phyloP scores from a whole-genome alignment of 2,888 invertebrate species.

The Cheilosia vulpina region DNA sequence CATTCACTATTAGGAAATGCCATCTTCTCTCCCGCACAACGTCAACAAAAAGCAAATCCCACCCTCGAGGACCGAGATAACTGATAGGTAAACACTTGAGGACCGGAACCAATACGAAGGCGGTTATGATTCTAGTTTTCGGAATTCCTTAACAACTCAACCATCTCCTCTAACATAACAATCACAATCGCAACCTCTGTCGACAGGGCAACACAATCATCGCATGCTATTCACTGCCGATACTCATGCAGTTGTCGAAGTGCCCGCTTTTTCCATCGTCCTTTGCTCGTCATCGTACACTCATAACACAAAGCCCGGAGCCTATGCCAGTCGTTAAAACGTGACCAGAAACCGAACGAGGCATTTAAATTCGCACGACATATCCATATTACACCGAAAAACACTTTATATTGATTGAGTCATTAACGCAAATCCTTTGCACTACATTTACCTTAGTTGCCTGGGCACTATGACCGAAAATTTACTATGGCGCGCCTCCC shows the following conservation, averaged over 20 bases:
- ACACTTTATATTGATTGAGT: slow-evolving; percentile 73
- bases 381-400: slow-evolving; percentile 62
- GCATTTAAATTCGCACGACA: slow-evolving; percentile 68
- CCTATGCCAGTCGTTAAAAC: slow-evolving; percentile 62
- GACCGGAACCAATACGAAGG: slow-evolving; percentile 52
- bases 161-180: slow-evolving; percentile 9
- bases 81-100: slow-evolving; percentile 51
- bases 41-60: neutral
- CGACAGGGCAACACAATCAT: slow-evolving; percentile 31
- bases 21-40: neutral
- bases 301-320: slow-evolving; percentile 24
- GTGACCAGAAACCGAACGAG: slow-evolving; percentile 72
- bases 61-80: slow-evolving; percentile 25
- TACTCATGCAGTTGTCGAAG: slow-evolving; percentile 29
- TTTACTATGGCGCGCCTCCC: neutral
- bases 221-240: slow-evolving; percentile 25
- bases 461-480: slow-evolving; percentile 33
- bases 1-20: neutral
- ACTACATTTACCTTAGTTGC: slow-evolving; percentile 74
- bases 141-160: slow-evolving; percentile 41
- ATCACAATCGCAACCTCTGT: slow-evolving; percentile 14
- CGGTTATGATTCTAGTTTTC: slow-evolving; percentile 58
- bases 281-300: neutral
- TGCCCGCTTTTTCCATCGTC: slow-evolving; percentile 6
- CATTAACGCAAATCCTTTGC: slow-evolving; percentile 74